These are phyloP conservation scores for Tamandua tetradactyla DNA, from an alignment of 2,797 vertebrate genomes.

Conservation along the genomic window DNA sequence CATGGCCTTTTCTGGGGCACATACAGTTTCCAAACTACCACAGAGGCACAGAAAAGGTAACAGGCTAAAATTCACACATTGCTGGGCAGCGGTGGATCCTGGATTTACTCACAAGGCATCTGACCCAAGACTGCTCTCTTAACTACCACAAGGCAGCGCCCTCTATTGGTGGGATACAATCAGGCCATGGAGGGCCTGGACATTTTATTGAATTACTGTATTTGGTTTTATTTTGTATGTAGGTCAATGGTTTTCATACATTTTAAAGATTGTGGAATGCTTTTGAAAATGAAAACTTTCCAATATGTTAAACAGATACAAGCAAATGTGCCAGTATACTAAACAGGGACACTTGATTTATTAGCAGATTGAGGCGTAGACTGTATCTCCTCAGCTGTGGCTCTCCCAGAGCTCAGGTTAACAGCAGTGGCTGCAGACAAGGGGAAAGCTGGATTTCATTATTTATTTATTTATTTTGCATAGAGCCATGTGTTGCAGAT, in stretches of 20 bases:
- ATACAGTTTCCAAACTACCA: too few species aligned
- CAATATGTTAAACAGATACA: background rate
- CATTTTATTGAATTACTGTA: background rate
- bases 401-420: background rate
- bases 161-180: background rate
- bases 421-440: too few species aligned
- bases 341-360: background rate
- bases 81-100: background rate
- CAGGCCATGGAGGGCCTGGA: background rate
- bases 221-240: background rate
- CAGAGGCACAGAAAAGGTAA: too few species aligned
- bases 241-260: background rate
- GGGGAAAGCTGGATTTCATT: background rate
- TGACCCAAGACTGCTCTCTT: background rate
- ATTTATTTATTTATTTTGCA: too few species aligned
- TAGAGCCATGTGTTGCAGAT: background rate
- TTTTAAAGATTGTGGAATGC: background rate
- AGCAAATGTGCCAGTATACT: background rate
- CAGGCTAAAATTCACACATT: background rate
- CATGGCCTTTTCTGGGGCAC: too few species aligned
- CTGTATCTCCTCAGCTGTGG: background rate
- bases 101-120: background rate
- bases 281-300: background rate
- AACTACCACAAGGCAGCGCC: background rate
- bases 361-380: background rate